Conservation (phyloP, 2,113 vertebrate genomes). For the Pimephales promelas region DNA sequence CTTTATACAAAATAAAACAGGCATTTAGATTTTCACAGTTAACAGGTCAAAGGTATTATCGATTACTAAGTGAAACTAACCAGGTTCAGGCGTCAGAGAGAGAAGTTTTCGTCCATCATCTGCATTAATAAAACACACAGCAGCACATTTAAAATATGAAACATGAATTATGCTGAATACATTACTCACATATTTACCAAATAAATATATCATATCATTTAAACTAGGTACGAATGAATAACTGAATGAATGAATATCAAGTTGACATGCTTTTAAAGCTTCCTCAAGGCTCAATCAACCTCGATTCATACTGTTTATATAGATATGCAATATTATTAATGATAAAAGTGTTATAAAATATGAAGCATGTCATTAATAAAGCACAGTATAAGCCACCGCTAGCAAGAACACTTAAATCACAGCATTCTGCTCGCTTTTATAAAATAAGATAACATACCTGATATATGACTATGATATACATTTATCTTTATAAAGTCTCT, state of each 20-base stretch:
- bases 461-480: neutral
- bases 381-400: neutral
- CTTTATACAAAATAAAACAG: no score
- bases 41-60: no score
- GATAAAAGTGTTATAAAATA: neutral
- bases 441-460: neutral
- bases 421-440: neutral
- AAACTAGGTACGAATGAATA: no score
- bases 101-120: neutral
- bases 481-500: neutral
- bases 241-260: no score
- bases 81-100: neutral
- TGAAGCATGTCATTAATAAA: neutral
- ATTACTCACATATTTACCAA: neutral
- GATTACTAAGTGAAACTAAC: neutral
- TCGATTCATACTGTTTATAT: neutral
- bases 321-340: neutral
- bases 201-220: neutral
- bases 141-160: neutral
- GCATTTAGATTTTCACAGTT: no score
- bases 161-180: neutral
- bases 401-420: neutral
- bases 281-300: neutral
- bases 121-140: neutral
- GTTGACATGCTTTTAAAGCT: neutral